phyloP scores from a whole-genome alignment of 2,113 vertebrate species.

The Gnathonemus longibarbis region DNA sequence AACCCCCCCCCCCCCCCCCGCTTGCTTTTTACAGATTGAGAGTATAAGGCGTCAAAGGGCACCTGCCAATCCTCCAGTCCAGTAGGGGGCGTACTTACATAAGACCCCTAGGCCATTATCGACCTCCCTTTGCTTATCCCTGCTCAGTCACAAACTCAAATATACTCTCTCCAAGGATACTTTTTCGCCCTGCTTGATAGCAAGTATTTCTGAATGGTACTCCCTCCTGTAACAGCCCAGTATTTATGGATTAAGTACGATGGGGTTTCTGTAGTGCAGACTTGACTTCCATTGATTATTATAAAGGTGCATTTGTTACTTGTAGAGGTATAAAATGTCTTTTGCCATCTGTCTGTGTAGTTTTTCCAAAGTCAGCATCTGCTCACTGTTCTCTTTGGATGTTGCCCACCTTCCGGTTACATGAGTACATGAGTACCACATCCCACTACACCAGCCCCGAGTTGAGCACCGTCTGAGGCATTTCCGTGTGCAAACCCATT shows the following conservation, averaged over 20 bases:
- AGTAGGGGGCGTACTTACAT: neutral
- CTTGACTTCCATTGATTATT: neutral
- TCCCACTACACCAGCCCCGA: slow-evolving; percentile 40
- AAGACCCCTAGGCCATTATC: neutral
- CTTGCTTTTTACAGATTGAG: neutral
- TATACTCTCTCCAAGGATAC: neutral
- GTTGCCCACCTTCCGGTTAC: slow-evolving; percentile 56
- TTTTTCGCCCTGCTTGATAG: neutral
- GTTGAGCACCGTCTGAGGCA: slow-evolving; percentile 37
- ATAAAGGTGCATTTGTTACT: neutral
- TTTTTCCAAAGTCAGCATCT: slow-evolving; percentile 56
- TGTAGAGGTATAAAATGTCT: slow-evolving; percentile 17
- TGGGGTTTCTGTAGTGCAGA: neutral
- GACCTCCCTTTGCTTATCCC: neutral
- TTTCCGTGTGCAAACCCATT: slow-evolving; percentile 46
- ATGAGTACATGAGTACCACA: slow-evolving; percentile 46
- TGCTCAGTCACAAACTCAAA: neutral
- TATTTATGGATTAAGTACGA: neutral
- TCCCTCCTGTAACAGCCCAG: neutral
- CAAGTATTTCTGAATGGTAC: neutral
- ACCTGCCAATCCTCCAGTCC: neutral
- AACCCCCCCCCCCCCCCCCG: no score
- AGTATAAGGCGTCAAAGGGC: neutral
- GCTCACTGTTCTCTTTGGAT: slow-evolving; percentile 58
- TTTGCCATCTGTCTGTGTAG: slow-evolving; percentile 8